phyloP scores from a whole-genome alignment of 2,797 vertebrate genomes.

The Ctenopoma kingsleyae region DNA sequence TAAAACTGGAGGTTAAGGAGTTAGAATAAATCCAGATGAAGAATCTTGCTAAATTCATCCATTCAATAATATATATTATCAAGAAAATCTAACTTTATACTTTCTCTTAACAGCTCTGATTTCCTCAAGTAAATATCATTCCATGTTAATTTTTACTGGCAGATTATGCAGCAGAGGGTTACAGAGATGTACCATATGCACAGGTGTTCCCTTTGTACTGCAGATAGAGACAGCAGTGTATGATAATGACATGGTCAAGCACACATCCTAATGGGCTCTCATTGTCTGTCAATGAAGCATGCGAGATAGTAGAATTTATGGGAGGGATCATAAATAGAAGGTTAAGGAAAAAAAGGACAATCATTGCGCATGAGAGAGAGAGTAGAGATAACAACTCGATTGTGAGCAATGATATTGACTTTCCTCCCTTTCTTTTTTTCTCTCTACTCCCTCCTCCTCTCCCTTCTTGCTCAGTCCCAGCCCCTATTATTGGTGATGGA shows the following conservation, averaged over 20 bases:
- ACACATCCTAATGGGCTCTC: conserved; percentile 60
- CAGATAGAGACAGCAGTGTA: conserved; percentile 48
- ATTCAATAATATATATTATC: not conserved
- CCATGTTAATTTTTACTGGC: conserved; percentile 2
- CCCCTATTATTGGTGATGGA: conserved; percentile 95
- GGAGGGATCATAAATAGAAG: conserved; percentile 46
- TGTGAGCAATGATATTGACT: conserved; percentile 53
- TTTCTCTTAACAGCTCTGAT: conserved; percentile 1
- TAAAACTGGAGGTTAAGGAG: not conserved
- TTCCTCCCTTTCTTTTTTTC: not conserved
- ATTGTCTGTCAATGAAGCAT: conserved; percentile 60
- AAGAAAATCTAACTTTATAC: conserved; percentile 3
- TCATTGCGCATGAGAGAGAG: conserved; percentile 24
- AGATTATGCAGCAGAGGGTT: conserved; percentile 8
- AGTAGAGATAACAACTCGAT: conserved; percentile 2
- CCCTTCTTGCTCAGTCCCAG: conserved; percentile 86
- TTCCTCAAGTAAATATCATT: not conserved
- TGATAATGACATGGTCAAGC: conserved; percentile 71
- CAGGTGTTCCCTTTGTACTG: conserved; percentile 78
- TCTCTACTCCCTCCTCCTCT: not conserved
- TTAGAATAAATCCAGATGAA: not conserved
- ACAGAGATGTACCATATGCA: conserved; percentile 14
- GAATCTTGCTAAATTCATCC: not conserved
- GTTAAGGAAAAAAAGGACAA: conserved; percentile 21
- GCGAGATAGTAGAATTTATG: conserved; percentile 43